These are phyloP conservation scores for Tetropium fuscum DNA, from an alignment of 2,888 invertebrate genomes.

Conservation along the genomic window DNA sequence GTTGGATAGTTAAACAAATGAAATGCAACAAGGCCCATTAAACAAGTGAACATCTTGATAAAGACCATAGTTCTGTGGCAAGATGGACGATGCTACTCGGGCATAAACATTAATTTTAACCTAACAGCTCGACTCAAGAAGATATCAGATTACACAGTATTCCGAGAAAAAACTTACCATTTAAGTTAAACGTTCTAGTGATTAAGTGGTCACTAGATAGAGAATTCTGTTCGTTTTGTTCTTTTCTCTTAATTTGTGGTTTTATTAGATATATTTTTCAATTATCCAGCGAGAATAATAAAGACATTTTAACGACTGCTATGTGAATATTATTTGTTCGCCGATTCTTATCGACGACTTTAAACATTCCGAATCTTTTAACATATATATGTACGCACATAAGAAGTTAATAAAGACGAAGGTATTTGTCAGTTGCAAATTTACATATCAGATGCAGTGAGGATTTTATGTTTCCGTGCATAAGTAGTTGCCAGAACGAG, in stretches of 20 bases:
- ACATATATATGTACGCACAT: slow-evolving; percentile 8
- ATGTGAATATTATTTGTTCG: slow-evolving; percentile 25
- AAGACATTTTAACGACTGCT: slow-evolving; percentile 24
- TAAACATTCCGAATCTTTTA: slow-evolving; percentile 15
- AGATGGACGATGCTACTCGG: slow-evolving; percentile 64
- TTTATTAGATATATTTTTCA: slow-evolving; percentile 38
- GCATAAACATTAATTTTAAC: slow-evolving; percentile 68
- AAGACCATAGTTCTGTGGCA: slow-evolving; percentile 61
- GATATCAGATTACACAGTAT: slow-evolving; percentile 66
- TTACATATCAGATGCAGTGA: neutral
- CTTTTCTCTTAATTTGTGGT: slow-evolving; percentile 42
- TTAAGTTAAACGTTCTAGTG: slow-evolving; percentile 59
- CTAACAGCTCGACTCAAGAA: slow-evolving; percentile 61
- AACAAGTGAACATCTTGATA: slow-evolving; percentile 68
- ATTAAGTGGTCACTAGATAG: slow-evolving; percentile 59
- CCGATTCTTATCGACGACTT: slow-evolving; percentile 22
- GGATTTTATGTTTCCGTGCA: neutral
- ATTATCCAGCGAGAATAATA: slow-evolving; percentile 19
- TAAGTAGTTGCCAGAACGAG: too few relatives aligned
- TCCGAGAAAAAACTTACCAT: slow-evolving; percentile 61
- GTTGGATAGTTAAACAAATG: slow-evolving; percentile 56
- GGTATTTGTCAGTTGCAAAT: slow-evolving; percentile 2
- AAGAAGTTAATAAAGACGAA: slow-evolving; percentile 15
- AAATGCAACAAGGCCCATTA: slow-evolving; percentile 64
- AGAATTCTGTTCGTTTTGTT: slow-evolving; percentile 56